Evolutionary conservation across 2,113 vertebrate species (phyloP), one percentile per base, ranked within the genome.

Genomic region (Pongo pygmaeus): DNA sequence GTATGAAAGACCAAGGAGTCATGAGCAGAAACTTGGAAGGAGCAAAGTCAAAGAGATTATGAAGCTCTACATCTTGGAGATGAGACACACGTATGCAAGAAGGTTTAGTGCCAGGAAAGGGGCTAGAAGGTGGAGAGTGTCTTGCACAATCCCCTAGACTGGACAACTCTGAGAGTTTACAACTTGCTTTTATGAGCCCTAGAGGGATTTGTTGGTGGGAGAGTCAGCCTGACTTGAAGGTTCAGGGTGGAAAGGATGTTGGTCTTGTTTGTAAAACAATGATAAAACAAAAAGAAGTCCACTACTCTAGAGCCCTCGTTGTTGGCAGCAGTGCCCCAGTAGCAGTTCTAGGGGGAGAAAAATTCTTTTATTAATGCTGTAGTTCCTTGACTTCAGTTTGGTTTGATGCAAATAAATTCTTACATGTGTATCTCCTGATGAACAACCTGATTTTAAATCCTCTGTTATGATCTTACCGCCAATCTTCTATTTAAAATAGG

Each of bases 261-360:
- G 70, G 84, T 81, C 9, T 96, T 32, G 67, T 95, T 94, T 97
- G 79, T 81, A 86, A 94, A 96, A 74, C 92, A 77, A n/a, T 43
- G 70, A 70, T 77, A 91, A 93, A 93, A 92, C 50, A 43, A 67
- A 78, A 78, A 94, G 18, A 22, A 91, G 46, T 59, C 18, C 57
- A 43, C 22, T 11, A 1, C 32, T 50, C 79, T 57, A 59, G 40
- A 83, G 48, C 61, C 77, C 14, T 18, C 11, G 50, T 90, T 89
- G 77, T 96, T 92, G 74, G 20, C 40, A 79, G n/a, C 12, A 12
- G 0, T 61, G 46, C 5, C 64, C 11, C 52, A 16, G 40, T 8
- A 84, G 32, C 32, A 38, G 8, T 10, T 87, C 14, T 25, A 64
- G 59, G 59, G 14, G 9, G n/a, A 35, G 35, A 30, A 72, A 35